phyloP scores from a whole-genome alignment of 1,140 invertebrate species.

The Yoshiicerus persimilis region DNA sequence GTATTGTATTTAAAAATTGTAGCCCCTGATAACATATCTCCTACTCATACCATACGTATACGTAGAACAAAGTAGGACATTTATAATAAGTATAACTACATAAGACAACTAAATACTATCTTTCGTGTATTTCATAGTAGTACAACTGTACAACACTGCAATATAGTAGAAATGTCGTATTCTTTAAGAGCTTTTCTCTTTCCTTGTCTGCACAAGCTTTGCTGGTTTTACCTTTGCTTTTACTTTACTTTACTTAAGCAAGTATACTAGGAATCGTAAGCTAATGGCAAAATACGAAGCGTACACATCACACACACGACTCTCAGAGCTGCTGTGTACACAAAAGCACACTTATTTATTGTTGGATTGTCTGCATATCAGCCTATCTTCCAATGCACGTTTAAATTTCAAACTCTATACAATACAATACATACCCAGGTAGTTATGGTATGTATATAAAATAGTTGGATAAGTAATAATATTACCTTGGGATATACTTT shows the following conservation, averaged over 20 bases:
- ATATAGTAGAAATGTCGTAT: background rate
- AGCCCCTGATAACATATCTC: background rate
- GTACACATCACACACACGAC: background rate
- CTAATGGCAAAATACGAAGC: background rate
- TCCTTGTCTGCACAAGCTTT: background rate
- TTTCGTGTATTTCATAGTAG: no score
- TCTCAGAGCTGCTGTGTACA: background rate
- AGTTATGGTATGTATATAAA: background rate
- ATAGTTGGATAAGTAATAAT: background rate
- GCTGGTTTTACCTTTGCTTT: background rate
- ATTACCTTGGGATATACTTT: background rate
- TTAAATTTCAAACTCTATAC: background rate
- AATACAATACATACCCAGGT: background rate
- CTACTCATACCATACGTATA: no score
- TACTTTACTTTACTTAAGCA: background rate
- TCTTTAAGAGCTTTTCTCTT: slow-evolving; percentile 27
- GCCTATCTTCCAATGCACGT: background rate
- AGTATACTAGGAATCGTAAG: background rate
- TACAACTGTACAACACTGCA: background rate
- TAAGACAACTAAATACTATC: background rate
- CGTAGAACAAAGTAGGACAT: background rate
- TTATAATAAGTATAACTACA: background rate
- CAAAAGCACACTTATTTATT: background rate
- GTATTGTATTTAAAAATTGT: background rate
- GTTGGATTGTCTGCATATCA: background rate